A percentile compares a stretch with the other conserved stretches of the same genome.
These are phyloP conservation scores for Phenganax marumi DNA, from an alignment of 92 coral and sea anemone genomes.

Conservation along the genomic window DNA sequence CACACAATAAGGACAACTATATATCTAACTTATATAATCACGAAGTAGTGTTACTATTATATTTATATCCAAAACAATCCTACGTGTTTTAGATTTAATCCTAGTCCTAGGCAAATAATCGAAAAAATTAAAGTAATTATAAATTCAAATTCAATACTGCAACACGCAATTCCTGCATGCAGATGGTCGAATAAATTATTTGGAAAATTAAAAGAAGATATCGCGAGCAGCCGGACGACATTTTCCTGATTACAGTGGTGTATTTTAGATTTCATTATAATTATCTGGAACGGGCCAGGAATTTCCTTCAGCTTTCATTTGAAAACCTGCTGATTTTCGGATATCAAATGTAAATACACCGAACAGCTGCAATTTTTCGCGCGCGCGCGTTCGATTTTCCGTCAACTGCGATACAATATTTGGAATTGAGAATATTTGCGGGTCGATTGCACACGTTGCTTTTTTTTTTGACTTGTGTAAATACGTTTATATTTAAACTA, in stretches of 20 bases:
- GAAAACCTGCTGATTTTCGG: slow-evolving; percentile 20
- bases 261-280: slow-evolving; percentile 24
- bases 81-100: neutral
- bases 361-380: slow-evolving; percentile 22
- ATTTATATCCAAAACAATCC: neutral
- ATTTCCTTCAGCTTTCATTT: neutral
- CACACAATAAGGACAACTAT: neutral
- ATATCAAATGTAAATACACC: slow-evolving; percentile 23
- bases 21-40: slow-evolving; percentile 13
- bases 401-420: neutral
- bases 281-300: neutral
- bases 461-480: slow-evolving; percentile 5
- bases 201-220: neutral
- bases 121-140: slow-evolving; percentile 26
- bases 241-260: neutral
- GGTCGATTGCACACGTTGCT: neutral
- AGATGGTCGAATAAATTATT: slow-evolving; percentile 35
- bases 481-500: neutral
- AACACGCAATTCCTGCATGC: slow-evolving; percentile 8
- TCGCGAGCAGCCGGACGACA: neutral
- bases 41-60: slow-evolving; percentile 6
- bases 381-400: neutral
- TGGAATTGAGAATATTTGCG: neutral
- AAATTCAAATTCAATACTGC: slow-evolving; percentile 10
- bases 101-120: neutral